Evolutionary conservation across 2,797 vertebrate species (phyloP).

Genomic region (Buphagus erythrorhynchus): DNA sequence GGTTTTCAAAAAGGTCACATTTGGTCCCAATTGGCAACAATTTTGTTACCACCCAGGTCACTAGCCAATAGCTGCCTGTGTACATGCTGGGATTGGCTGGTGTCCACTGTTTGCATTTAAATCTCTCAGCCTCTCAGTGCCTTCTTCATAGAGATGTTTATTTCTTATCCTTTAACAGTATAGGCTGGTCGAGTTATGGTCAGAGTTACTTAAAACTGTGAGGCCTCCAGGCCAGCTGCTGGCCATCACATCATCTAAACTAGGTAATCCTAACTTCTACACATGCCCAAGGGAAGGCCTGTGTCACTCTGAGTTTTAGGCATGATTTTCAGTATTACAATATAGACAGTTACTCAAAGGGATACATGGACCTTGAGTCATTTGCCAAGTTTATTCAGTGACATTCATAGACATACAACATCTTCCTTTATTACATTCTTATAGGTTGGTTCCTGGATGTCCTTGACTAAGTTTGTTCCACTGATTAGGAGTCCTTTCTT

Average conservation of each 20-base stretch:
- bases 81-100: neutral
- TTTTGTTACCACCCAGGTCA: too few relatives aligned
- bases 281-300: neutral
- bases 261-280: neutral
- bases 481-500: neutral
- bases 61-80: neutral
- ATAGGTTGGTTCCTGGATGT: neutral
- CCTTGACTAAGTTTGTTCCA: neutral
- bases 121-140: too few relatives aligned
- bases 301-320: neutral
- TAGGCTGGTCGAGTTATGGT: too few relatives aligned
- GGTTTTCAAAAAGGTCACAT: too few relatives aligned
- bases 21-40: too few relatives aligned
- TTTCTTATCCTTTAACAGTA: too few relatives aligned
- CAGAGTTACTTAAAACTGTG: too few relatives aligned
- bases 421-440: neutral
- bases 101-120: neutral
- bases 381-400: neutral
- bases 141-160: too few relatives aligned
- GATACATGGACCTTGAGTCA: neutral
- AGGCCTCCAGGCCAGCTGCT: too few relatives aligned
- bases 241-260: neutral
- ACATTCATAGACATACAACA: neutral
- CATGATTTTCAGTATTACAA: neutral
- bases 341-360: neutral